Conservation (phyloP, 2,113 vertebrate species). For the Sebastes schlegelii region DNA sequence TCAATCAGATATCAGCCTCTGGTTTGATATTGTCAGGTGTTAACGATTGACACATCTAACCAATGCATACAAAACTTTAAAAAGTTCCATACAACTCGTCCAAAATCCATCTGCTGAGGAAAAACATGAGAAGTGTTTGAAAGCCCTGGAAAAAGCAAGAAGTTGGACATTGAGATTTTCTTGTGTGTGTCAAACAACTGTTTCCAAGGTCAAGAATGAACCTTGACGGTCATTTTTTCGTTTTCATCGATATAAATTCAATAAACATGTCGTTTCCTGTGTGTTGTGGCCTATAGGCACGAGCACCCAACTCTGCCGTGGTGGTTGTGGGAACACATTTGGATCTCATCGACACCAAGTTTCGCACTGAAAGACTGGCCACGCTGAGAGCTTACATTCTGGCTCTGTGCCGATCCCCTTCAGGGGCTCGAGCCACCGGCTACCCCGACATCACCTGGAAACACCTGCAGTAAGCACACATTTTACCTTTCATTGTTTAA, state of each 20-base stretch:
- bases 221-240: not conserved
- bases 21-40: not conserved
- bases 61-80: no score
- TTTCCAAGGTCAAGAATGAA: no score
- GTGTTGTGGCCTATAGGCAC: constrained; percentile 83
- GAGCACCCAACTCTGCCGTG: constrained; percentile 94
- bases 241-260: not conserved
- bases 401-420: constrained; percentile 93
- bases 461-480: constrained; percentile 90
- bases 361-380: constrained; percentile 93
- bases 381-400: constrained; percentile 93
- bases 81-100: not conserved
- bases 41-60: not conserved
- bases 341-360: constrained; percentile 94
- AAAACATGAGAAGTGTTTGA: not conserved
- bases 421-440: constrained; percentile 91
- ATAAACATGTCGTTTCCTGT: not conserved
- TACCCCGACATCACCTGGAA: constrained; percentile 96
- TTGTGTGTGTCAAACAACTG: not conserved
- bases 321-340: constrained; percentile 96
- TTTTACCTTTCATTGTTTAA: not conserved
- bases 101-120: not conserved
- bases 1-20: not conserved
- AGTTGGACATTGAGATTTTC: not conserved
- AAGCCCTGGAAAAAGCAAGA: not conserved